Evolutionary conservation across 2,113 vertebrate species (phyloP).

Genomic region (Notothenia coriiceps): DNA sequence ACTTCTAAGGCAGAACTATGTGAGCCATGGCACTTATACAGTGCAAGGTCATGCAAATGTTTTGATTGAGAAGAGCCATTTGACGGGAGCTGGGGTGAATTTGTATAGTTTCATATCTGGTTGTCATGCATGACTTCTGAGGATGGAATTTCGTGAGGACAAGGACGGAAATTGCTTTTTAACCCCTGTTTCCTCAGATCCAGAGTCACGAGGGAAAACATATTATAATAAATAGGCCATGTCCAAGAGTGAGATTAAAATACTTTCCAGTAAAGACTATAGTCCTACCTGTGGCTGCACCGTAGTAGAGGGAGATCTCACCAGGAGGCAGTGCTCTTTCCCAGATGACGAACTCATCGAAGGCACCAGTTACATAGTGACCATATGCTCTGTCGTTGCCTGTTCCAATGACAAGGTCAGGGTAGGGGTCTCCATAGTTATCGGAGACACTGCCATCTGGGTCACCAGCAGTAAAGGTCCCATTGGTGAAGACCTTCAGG

Average conservation of each 20-base stretch:
- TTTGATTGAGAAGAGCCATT: slow-evolving; percentile 33
- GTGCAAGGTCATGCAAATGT: slow-evolving; percentile 44
- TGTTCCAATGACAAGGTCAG: slow-evolving; percentile 84
- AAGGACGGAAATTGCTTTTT: slow-evolving; percentile 66
- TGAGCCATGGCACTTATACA: slow-evolving; percentile 26
- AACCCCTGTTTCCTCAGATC: slow-evolving; percentile 39
- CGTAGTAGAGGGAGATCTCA: slow-evolving; percentile 91
- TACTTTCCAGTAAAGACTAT: background rate
- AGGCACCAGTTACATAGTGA: slow-evolving; percentile 85
- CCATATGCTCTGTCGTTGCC: slow-evolving; percentile 73
- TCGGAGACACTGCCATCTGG: slow-evolving; percentile 80
- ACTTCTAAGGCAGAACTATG: slow-evolving; percentile 76
- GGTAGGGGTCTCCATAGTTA: slow-evolving; percentile 83
- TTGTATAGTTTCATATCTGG: slow-evolving; percentile 50
- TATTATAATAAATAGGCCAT: slow-evolving; percentile 28
- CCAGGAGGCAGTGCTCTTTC: slow-evolving; percentile 88
- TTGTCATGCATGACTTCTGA: slow-evolving; percentile 55
- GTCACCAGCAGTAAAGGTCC: slow-evolving; percentile 86
- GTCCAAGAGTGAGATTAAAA: slow-evolving; percentile 34
- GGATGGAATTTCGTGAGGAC: slow-evolving; percentile 42
- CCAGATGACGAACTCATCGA: slow-evolving; percentile 98
- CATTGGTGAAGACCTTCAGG: slow-evolving; percentile 93
- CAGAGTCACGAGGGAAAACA: slow-evolving; percentile 26
- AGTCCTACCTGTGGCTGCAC: slow-evolving; percentile 88
- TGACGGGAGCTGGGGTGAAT: slow-evolving; percentile 27